Evolutionary conservation across 1,140 invertebrate genomes (phyloP).

Genomic region (Aphelinus atriplicis): DNA sequence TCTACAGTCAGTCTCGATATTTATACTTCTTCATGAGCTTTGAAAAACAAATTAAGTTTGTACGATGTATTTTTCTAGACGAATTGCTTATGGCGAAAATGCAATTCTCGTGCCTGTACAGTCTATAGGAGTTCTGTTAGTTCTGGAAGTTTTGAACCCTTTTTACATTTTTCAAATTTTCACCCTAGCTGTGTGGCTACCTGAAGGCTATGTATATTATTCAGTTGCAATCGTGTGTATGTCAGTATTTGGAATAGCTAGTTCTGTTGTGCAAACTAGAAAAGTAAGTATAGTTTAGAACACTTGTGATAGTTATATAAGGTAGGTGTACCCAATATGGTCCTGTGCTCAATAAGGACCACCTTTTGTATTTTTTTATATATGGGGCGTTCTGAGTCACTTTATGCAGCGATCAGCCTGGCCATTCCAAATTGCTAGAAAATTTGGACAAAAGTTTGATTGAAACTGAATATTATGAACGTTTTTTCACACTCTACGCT

Average conservation of each 20-base stretch:
- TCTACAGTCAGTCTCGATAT: slow-evolving; percentile 58
- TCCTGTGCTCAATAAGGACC: too few relatives aligned
- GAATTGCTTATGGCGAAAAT: slow-evolving; percentile 82
- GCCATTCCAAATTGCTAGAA: too few relatives aligned
- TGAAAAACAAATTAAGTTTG: background rate
- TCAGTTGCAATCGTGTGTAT: slow-evolving; percentile 86
- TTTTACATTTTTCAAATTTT: slow-evolving; percentile 97
- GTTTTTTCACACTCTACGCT: too few relatives aligned
- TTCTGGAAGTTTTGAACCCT: slow-evolving; percentile 88
- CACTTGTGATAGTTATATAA: too few relatives aligned
- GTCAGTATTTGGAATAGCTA: slow-evolving; percentile 84
- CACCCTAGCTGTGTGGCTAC: slow-evolving; percentile 82
- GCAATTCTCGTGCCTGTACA: slow-evolving; percentile 82
- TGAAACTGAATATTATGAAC: too few relatives aligned
- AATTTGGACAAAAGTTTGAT: too few relatives aligned
- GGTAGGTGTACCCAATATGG: too few relatives aligned
- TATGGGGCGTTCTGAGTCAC: too few relatives aligned
- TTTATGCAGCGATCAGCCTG: too few relatives aligned
- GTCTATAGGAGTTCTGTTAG: slow-evolving; percentile 74
- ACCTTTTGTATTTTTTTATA: too few relatives aligned
- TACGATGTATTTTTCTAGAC: slow-evolving; percentile 61
- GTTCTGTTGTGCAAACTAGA: slow-evolving; percentile 85
- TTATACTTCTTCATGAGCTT: background rate
- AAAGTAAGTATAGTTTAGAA: slow-evolving; percentile 67
- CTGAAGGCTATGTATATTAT: slow-evolving; percentile 88